Evolutionary conservation across 2,888 invertebrate genomes (phyloP).

Genomic region (Coleophora flavipennella): DNA sequence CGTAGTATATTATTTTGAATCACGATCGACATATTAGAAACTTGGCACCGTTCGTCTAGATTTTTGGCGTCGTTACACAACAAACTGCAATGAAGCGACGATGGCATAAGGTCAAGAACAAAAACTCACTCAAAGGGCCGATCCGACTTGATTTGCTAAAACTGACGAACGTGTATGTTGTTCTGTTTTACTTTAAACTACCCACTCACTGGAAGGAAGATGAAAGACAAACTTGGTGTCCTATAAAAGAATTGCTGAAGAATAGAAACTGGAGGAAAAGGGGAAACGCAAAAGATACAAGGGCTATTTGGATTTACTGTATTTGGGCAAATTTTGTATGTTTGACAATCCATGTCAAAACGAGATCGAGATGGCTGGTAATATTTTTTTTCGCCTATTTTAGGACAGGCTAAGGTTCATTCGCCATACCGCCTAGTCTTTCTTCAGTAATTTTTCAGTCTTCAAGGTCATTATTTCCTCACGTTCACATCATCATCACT

Average conservation of each 20-base stretch:
- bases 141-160: constrained; percentile 18
- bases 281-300: constrained; percentile 57
- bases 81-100: constrained; percentile 43
- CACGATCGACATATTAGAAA: constrained; percentile 18
- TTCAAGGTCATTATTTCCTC: no score
- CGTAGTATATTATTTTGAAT: no score
- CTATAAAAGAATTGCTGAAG: constrained; percentile 22
- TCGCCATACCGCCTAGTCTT: no score
- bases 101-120: constrained; percentile 63
- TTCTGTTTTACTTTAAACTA: constrained; percentile 3
- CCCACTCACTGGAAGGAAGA: constrained; percentile 11
- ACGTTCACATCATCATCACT: no score
- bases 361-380: constrained; percentile 10
- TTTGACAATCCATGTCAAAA: constrained; percentile 5
- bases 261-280: constrained; percentile 41
- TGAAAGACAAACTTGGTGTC: constrained; percentile 15
- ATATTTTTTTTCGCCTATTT: no score
- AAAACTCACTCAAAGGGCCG: constrained; percentile 39
- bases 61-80: constrained; percentile 69
- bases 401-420: no score
- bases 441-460: no score
- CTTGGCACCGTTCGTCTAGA: constrained; percentile 51
- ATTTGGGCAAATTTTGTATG: constrained; percentile 50
- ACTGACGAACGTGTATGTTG: no score
- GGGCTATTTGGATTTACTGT: constrained; percentile 53